Conservation (phyloP, 2,888 invertebrate genomes). For the Melipona bicolor region DNA sequence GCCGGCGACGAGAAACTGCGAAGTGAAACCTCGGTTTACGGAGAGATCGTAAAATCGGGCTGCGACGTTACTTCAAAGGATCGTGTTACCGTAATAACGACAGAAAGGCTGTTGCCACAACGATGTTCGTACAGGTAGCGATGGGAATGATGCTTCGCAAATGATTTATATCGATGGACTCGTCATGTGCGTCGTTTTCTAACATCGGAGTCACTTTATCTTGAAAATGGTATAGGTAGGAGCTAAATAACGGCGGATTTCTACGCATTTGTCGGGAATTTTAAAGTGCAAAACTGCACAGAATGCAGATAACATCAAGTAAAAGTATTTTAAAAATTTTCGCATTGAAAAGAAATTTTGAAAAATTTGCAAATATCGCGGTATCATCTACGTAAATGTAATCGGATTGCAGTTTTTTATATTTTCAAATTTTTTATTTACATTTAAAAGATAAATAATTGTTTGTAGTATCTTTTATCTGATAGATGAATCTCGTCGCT, state of each 20-base stretch:
- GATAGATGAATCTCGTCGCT: background rate
- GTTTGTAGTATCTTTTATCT: background rate
- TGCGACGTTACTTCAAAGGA: slow-evolving; percentile 53
- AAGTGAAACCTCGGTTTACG: slow-evolving; percentile 54
- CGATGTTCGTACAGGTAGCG: slow-evolving; percentile 34
- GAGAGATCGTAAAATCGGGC: slow-evolving; percentile 57
- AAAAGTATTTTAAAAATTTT: too few relatives aligned
- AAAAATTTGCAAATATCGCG: too few relatives aligned
- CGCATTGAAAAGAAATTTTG: too few relatives aligned
- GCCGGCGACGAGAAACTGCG: slow-evolving; percentile 47
- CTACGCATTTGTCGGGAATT: too few relatives aligned
- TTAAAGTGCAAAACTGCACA: too few relatives aligned
- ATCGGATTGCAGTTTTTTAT: background rate
- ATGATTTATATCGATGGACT: background rate
- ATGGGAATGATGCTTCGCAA: slow-evolving; percentile 38
- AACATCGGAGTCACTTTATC: slow-evolving; percentile 1
- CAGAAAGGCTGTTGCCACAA: slow-evolving; percentile 44
- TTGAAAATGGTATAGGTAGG: background rate
- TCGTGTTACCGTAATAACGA: slow-evolving; percentile 58
- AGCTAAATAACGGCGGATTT: too few relatives aligned
- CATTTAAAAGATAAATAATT: too few relatives aligned
- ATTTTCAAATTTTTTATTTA: background rate
- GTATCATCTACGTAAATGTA: background rate
- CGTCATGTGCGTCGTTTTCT: too few relatives aligned
- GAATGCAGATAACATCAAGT: too few relatives aligned